phyloP scores from a whole-genome alignment of 1,140 invertebrate genomes.

The Oreohelix idahoensis region DNA sequence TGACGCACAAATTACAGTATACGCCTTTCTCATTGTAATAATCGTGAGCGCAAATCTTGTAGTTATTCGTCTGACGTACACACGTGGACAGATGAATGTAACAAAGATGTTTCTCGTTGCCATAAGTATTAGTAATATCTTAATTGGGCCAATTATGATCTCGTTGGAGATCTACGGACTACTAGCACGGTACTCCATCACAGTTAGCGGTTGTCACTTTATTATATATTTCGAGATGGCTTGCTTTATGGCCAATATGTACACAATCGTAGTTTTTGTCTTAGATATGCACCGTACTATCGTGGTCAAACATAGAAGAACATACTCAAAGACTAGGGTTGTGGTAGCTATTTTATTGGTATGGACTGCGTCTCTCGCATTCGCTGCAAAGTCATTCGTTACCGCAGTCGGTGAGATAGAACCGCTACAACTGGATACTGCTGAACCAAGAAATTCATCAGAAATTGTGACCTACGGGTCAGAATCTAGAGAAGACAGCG shows the following conservation, averaged over 20 bases:
- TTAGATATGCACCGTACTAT: background rate
- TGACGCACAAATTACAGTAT: background rate
- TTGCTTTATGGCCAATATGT: background rate
- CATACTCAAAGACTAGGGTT: background rate
- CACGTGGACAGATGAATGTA: background rate
- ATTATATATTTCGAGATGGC: background rate
- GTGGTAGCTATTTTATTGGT: background rate
- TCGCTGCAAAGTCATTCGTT: background rate
- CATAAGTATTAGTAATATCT: background rate
- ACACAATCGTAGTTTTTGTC: background rate
- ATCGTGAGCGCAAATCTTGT: background rate
- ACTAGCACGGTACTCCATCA: background rate
- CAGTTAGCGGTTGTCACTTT: background rate
- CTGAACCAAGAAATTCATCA: background rate
- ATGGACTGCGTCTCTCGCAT: background rate
- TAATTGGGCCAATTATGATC: background rate
- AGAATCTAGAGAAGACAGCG: background rate
- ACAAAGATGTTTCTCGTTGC: background rate
- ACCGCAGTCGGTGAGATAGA: too few relatives aligned
- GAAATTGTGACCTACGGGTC: background rate
- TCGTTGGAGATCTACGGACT: background rate
- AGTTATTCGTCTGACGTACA: background rate
- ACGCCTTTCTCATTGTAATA: background rate
- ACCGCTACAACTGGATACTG: background rate
- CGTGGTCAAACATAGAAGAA: background rate